phyloP scores from a whole-genome alignment of 2,888 invertebrate species.

The Rhagium mordax region DNA sequence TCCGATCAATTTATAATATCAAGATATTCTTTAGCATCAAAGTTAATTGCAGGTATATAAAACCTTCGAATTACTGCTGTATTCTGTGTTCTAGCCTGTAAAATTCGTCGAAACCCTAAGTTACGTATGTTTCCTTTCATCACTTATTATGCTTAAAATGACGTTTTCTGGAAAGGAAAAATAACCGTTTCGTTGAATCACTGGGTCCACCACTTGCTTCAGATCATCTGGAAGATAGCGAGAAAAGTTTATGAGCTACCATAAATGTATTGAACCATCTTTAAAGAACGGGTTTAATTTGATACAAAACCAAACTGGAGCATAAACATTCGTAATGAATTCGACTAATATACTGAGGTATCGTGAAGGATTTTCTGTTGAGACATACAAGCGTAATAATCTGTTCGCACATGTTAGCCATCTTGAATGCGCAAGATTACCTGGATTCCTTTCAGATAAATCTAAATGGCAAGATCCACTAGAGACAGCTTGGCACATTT shows the following conservation, averaged over 20 bases:
- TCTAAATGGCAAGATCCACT: not conserved
- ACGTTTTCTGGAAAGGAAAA: not conserved
- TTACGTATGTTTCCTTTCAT: not conserved
- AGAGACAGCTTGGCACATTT: not conserved
- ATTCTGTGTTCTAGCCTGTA: not conserved
- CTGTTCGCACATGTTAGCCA: not conserved
- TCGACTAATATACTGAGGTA: not conserved
- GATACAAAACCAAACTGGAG: not conserved
- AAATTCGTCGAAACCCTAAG: not conserved
- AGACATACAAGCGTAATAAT: not conserved
- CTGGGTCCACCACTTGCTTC: not conserved
- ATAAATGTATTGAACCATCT: not conserved
- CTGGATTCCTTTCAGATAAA: not conserved
- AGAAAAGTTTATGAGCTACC: not conserved
- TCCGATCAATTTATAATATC: not conserved
- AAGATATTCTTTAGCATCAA: not conserved
- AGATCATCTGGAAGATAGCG: not conserved
- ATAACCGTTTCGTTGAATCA: not conserved
- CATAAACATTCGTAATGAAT: not conserved
- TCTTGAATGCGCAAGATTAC: not conserved
- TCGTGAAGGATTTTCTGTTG: not conserved
- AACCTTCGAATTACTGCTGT: not conserved
- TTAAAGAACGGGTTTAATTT: not conserved
- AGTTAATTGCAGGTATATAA: not conserved
- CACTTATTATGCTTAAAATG: not conserved